Conservation (phyloP, 2,113 vertebrate species). For the Octodon degus region DNA sequence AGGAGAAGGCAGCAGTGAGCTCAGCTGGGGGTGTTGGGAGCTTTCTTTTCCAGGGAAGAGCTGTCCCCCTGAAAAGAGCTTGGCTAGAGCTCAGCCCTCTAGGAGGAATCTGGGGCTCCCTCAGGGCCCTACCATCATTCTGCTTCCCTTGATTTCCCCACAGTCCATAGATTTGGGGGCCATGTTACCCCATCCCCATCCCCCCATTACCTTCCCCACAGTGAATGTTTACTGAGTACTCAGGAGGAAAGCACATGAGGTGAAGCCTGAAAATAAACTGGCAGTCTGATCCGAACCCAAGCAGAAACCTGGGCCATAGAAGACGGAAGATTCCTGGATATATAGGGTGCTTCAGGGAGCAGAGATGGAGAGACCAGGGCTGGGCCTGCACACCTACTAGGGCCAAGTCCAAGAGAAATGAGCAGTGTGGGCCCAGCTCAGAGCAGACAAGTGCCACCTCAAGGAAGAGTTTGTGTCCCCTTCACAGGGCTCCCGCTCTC, state of each 20-base stretch:
- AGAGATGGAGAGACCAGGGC: background rate
- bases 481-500: background rate
- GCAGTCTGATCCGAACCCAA: background rate
- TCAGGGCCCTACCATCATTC: background rate
- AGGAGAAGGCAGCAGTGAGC: background rate
- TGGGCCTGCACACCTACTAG: background rate
- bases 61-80: background rate
- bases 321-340: background rate
- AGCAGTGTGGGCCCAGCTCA: background rate
- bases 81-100: background rate
- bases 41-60: background rate
- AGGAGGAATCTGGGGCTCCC: background rate
- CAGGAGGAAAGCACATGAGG: background rate
- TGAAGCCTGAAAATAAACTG: background rate
- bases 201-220: background rate
- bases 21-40: background rate
- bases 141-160: background rate
- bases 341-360: background rate
- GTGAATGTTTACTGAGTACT: no score
- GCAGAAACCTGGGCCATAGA: background rate
- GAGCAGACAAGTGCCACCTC: background rate
- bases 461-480: background rate
- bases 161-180: background rate
- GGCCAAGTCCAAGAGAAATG: background rate
- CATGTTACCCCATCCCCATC: background rate